Evolutionary conservation across 2,113 vertebrate species (phyloP), one percentile per base, ranked within the genome.

Genomic region (Piprites chloris): DNA sequence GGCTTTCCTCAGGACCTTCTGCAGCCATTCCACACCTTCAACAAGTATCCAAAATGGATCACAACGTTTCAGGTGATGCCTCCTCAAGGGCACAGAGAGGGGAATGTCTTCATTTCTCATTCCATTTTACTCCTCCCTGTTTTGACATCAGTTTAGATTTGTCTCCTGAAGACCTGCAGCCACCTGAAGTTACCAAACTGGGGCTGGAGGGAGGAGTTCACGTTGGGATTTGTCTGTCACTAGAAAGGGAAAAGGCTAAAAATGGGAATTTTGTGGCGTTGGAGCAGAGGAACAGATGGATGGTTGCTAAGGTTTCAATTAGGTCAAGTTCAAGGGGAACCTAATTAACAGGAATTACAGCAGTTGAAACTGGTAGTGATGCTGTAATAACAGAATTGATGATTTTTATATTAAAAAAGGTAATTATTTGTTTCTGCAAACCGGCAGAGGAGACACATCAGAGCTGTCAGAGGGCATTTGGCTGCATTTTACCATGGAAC

Each of bases 321-420:
- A 95, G 84, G 77, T 74, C 7, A 4, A 58, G 61, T 92, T 69
- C 56, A 82, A 77, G 63, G 89, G 91, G 77, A 90, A 89, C 42
- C 49, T 67, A 87, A 94, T 95, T 95, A 93, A 81, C 68, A 86
- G 47, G 37, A 63, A 59, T 95, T 92, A 90, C 56, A 81, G 61
- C 28, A 59, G 12, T 50, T 41, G 68, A 63, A 55, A 23, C 72
- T 62, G 46, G 46, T 73, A 39, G 28, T 56, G 74, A 75, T 35
- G 80, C 19, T 80, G 39, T 74, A 78, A 46, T 44, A 82, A 56
- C 14, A 81, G 68, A 83, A 69, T 52, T 24, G 1, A 37, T 46
- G 44, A n/a, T 50, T 68, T 27, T 49, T 71, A 39, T 77, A 79
- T 63, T n/a, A 56, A 41, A 56, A 75, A 73, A 61, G 9, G 19